Evolutionary conservation across 35 echinoderm and acorn worm genomes (phyloP), one percentile per base, ranked within the genome.

Genomic region (Heliocidaris tuberculata): DNA sequence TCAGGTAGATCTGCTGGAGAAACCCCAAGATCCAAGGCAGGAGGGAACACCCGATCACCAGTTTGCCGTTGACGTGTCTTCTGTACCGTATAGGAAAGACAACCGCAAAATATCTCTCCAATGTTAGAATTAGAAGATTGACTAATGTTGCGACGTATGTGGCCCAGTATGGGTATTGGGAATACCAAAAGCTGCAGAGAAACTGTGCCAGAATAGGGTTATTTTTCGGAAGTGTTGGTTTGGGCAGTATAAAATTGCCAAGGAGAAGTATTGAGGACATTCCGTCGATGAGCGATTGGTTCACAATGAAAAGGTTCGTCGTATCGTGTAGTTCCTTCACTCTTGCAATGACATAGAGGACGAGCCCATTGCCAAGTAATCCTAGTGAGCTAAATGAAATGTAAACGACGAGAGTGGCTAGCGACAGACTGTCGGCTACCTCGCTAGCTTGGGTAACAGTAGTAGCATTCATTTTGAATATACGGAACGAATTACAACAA

Each of bases 261-360:
- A 95, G 6, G 5, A 98, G 90, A 12, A 98, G 88, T 11, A 98
- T 9, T 30, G 96, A 97, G 48, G 94, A 97, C 0, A 50, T 13
- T 13, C 95, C 92, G 60, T 98, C 97, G 6, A 95, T 93, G 7
- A 98, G 86, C 17, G 97, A 98, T 85, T 98, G 97, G 88, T 98
- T 98, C 47, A 93, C 94, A 70, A 98, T 95, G 11, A 98, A 59
- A 32, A 98, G 35, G 85, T 96, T 98, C 0, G 95, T 94, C 9
- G 85, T 94, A 31, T 93, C 91, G 7, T 48, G 91, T 2, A 93
- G 50, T 2, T 65, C 27, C 21, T 59, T 59, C 13, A 93, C 91
- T 48, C 50, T 85, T 27, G 85, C 60, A 32, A 94, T 85, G 4
- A 94, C 95, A 24, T 31, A 94, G 31, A 94, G 59, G 3, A 96